Conservation (phyloP, 92 coral and sea anemone genomes). For the Montipora capitata region DNA sequence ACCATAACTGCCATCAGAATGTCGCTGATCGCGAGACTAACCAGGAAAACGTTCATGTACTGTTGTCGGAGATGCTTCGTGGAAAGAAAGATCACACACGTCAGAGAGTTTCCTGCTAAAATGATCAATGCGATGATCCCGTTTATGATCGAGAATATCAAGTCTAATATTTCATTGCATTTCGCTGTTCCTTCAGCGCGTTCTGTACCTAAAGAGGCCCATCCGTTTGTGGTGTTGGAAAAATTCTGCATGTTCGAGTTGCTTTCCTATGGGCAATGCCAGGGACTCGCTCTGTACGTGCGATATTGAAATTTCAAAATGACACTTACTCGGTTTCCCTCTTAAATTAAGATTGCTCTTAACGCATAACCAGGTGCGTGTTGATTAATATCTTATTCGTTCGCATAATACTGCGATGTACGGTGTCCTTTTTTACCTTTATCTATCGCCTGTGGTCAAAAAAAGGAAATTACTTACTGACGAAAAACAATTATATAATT, state of each 20-base stretch:
- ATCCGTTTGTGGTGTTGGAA: not conserved
- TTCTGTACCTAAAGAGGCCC: not conserved
- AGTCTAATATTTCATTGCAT: constrained; percentile 41
- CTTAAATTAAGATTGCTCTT: not conserved
- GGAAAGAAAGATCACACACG: constrained; percentile 78
- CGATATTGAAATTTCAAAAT: not conserved
- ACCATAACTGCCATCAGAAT: constrained; percentile 68
- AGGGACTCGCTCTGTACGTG: not conserved
- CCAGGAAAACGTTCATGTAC: constrained; percentile 73
- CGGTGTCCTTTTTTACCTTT: not conserved
- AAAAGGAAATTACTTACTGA: not conserved
- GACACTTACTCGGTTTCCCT: too few relatives aligned
- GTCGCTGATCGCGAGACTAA: constrained; percentile 80
- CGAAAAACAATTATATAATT: too few relatives aligned
- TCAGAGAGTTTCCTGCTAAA: constrained; percentile 70
- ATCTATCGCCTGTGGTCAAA: not conserved
- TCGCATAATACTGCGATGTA: not conserved
- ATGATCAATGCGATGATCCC: constrained; percentile 65
- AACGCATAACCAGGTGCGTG: not conserved
- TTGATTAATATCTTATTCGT: not conserved
- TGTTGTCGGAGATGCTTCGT: constrained; percentile 64
- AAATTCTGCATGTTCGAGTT: constrained; percentile 2
- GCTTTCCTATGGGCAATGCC: too few relatives aligned
- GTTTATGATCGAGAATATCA: constrained; percentile 63
- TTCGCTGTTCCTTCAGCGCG: not conserved